These are phyloP conservation scores for Eupithecia inturbata DNA, from an alignment of 2,888 invertebrate species.

Conservation along the genomic window DNA sequence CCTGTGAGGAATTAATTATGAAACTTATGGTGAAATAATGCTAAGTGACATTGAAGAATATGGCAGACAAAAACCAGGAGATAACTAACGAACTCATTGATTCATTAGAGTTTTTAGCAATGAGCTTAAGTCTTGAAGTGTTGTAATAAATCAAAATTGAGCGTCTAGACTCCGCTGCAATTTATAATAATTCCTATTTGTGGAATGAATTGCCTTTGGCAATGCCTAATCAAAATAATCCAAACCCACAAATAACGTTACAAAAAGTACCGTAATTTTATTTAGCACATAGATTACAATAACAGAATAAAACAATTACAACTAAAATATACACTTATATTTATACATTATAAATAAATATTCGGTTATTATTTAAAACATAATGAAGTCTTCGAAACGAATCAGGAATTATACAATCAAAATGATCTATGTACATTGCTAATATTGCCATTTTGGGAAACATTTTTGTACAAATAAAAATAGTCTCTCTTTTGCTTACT, in stretches of 20 bases:
- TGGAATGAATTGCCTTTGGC: conserved; percentile 35
- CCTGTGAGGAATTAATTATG: neutral
- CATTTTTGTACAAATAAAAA: neutral
- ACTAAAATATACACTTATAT: no score
- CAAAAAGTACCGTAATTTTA: no score
- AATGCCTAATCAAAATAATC: conserved; percentile 21
- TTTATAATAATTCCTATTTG: conserved; percentile 61
- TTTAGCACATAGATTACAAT: no score
- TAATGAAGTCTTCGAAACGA: neutral
- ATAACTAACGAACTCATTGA: conserved; percentile 21
- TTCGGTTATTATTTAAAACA: neutral
- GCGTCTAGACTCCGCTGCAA: conserved; percentile 70
- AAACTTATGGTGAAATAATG: neutral
- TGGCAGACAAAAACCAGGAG: neutral
- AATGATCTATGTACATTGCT: neutral
- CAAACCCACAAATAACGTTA: neutral
- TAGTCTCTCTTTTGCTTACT: neutral
- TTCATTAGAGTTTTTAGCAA: conserved; percentile 46
- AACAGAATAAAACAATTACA: no score
- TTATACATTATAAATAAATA: conserved; percentile 1
- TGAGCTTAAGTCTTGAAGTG: conserved; percentile 59
- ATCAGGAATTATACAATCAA: neutral
- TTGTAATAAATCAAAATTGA: conserved; percentile 67
- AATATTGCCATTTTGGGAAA: no score
- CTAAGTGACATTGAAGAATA: neutral